Evolutionary conservation across 2,113 vertebrate species (phyloP).

Genomic region (Cynocephalus volans): DNA sequence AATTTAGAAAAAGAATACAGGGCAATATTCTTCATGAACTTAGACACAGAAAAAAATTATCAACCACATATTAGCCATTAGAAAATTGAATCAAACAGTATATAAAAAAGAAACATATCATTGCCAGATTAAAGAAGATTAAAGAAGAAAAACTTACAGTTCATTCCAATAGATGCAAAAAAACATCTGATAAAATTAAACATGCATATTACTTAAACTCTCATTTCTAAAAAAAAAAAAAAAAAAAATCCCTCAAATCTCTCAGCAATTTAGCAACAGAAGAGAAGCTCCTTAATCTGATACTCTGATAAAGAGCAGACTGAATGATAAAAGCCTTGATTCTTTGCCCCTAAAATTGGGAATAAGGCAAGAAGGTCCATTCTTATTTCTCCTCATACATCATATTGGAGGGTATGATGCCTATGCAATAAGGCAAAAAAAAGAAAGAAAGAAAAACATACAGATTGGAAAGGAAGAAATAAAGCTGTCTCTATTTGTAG

Average conservation of each 20-base stretch:
- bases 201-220: background rate
- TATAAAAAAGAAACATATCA: background rate
- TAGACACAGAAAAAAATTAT: background rate
- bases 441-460: background rate
- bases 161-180: background rate
- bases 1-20: background rate
- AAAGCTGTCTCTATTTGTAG: background rate
- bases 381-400: background rate
- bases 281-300: background rate
- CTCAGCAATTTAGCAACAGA: background rate
- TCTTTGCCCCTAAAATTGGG: background rate
- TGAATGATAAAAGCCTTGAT: background rate
- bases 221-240: background rate
- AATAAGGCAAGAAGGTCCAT: background rate
- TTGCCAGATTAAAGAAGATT: background rate
- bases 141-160: background rate
- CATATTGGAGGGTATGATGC: background rate
- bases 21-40: background rate
- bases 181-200: background rate
- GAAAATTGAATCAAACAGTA: background rate
- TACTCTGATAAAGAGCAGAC: background rate
- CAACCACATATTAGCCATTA: background rate
- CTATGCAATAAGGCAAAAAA: background rate
- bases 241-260: background rate
- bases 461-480: background rate